These are phyloP conservation scores for Pithecia hirsuta DNA, from an alignment of 2,797 vertebrate species.

Conservation along the genomic window DNA sequence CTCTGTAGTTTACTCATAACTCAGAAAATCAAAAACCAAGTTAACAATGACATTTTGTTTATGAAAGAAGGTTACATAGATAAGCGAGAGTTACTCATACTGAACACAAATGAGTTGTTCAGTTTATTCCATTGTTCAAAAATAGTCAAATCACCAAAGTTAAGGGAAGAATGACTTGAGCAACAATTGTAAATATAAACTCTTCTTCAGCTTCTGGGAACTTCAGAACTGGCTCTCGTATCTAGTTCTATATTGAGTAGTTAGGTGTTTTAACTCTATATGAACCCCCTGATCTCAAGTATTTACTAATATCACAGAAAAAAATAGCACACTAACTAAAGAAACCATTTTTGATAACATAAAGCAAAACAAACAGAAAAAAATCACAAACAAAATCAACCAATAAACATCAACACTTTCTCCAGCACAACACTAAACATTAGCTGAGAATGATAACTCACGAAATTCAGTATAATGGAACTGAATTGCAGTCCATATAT, in stretches of 20 bases:
- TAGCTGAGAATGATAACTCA: neutral
- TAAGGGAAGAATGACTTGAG: neutral
- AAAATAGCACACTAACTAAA: neutral
- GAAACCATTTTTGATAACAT: neutral
- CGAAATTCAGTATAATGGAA: neutral
- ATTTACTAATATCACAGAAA: neutral
- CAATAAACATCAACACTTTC: neutral
- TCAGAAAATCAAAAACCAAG: neutral
- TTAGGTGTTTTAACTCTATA: neutral
- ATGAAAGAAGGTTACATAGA: neutral
- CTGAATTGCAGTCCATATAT: neutral
- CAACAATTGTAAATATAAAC: neutral
- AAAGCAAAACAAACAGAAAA: neutral
- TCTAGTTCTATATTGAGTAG: neutral
- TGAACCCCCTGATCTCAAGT: neutral
- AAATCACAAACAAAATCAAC: neutral
- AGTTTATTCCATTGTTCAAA: neutral
- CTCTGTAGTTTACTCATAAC: neutral
- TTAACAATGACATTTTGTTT: neutral
- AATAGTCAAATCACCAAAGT: neutral
- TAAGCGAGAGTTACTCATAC: neutral
- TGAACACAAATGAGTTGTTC: neutral
- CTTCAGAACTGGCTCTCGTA: neutral
- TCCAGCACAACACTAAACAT: neutral
- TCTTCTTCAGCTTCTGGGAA: neutral